Conservation (phyloP, 2,113 vertebrate species). For the Melanerpes aurifrons region DNA sequence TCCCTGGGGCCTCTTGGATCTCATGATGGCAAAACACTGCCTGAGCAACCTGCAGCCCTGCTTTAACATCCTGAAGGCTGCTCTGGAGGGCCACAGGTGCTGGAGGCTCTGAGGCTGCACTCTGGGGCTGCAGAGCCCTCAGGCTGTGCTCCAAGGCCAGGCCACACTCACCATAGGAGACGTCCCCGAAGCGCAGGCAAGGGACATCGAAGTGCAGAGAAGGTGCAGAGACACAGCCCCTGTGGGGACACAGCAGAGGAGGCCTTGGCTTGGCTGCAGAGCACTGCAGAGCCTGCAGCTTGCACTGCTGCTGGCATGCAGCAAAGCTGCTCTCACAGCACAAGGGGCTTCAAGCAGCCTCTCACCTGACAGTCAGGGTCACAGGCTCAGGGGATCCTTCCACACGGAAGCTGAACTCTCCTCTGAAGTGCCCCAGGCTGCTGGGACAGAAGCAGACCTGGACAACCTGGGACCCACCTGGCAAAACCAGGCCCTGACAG, state of each 20-base stretch:
- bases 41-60: neutral
- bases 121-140: neutral
- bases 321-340: too few relatives aligned
- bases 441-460: conserved; percentile 79
- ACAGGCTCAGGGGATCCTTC: conserved; percentile 71
- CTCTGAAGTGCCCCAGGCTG: conserved; percentile 79
- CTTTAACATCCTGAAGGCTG: neutral
- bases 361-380: conserved; percentile 83
- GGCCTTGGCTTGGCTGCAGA: neutral
- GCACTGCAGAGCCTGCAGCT: too few relatives aligned
- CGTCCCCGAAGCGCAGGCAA: conserved; percentile 82
- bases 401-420: conserved; percentile 82
- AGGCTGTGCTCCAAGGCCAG: neutral
- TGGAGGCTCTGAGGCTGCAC: neutral
- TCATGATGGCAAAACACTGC: neutral
- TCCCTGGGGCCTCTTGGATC: neutral
- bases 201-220: conserved; percentile 84
- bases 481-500: conserved; percentile 78
- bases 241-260: conserved; percentile 47
- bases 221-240: conserved; percentile 83
- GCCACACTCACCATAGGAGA: conserved; percentile 85
- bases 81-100: neutral
- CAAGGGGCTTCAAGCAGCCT: too few relatives aligned
- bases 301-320: too few relatives aligned
- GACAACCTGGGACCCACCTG: conserved; percentile 71